Percentiles rank a stretch among this genome's conserved stretches.
phyloP scores from a whole-genome alignment of 2,113 vertebrate species.

The Sprattus sprattus region DNA sequence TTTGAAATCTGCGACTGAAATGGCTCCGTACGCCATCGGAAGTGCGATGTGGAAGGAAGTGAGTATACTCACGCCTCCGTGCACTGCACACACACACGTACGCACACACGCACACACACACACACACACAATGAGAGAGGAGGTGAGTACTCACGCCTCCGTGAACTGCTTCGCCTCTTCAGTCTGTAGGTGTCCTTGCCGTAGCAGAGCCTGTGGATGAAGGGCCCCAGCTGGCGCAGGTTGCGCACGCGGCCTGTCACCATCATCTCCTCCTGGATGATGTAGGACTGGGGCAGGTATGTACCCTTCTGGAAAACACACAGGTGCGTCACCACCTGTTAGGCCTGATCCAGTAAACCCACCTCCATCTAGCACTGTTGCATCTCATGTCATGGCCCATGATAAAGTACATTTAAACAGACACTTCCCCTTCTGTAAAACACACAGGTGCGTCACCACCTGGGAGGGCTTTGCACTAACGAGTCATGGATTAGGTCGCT shows the following conservation, averaged over 20 bases:
- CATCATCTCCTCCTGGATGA: conserved; percentile 92
- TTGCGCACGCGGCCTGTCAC: conserved; percentile 83
- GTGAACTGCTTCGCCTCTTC: conserved; percentile 72
- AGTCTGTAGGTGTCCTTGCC: conserved; percentile 92
- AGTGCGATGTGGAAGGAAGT: background rate
- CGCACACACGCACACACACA: no score
- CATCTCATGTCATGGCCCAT: no score
- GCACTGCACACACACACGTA: no score
- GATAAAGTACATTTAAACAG: no score
- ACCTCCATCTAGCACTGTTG: no score
- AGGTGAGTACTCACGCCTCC: conserved; percentile 77
- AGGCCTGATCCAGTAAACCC: background rate
- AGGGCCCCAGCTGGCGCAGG: conserved; percentile 86
- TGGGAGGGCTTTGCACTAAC: no score
- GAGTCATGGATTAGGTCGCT: no score
- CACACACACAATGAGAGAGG: no score
- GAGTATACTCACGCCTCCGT: conserved; percentile 78
- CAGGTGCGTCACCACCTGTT: background rate
- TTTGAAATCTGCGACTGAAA: background rate
- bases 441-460: background rate
- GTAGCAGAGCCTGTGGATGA: conserved; percentile 86
- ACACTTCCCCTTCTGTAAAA: conserved; percentile 84
- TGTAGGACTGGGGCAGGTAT: conserved; percentile 91
- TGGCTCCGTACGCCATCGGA: background rate
- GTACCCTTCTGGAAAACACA: conserved; percentile 79